Evolutionary conservation across 1,140 invertebrate genomes (phyloP).

Genomic region (Scaptomyza montana): DNA sequence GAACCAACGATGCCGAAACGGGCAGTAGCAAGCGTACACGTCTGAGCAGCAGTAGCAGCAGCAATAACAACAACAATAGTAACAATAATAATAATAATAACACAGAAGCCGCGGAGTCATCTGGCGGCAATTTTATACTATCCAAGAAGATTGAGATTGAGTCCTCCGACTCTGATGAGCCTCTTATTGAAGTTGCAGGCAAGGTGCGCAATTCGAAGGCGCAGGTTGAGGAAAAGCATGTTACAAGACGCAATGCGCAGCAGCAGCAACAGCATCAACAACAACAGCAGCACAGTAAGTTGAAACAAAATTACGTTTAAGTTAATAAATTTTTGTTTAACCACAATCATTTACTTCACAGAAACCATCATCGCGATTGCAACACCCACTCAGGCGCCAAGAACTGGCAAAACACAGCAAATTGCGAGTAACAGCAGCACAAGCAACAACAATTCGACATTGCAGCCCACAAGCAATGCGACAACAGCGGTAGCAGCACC

Average conservation of each 20-base stretch:
- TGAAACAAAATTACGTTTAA: not conserved
- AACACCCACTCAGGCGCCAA: constrained; percentile 17
- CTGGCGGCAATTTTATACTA: constrained; percentile 39
- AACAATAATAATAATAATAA: constrained; percentile 26
- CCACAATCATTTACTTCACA: constrained; percentile 7
- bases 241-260: constrained; percentile 72
- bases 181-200: constrained; percentile 88
- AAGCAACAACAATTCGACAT: constrained; percentile 1
- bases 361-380: constrained; percentile 46
- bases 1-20: constrained; percentile 19
- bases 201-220: constrained; percentile 86
- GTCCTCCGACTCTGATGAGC: constrained; percentile 91
- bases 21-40: constrained; percentile 52
- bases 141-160: constrained; percentile 84
- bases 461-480: constrained; percentile 24
- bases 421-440: constrained; percentile 7
- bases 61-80: constrained; percentile 13
- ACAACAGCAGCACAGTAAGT: constrained; percentile 58
- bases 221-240: constrained; percentile 67
- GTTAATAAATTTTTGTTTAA: not conserved
- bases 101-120: constrained; percentile 22
- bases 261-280: constrained; percentile 62
- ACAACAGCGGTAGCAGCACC: constrained; percentile 8
- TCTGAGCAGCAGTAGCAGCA: constrained; percentile 46
- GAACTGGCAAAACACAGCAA: constrained; percentile 50